Conservation (phyloP, 2,113 vertebrate genomes). For the Mormyrus lacerda region DNA sequence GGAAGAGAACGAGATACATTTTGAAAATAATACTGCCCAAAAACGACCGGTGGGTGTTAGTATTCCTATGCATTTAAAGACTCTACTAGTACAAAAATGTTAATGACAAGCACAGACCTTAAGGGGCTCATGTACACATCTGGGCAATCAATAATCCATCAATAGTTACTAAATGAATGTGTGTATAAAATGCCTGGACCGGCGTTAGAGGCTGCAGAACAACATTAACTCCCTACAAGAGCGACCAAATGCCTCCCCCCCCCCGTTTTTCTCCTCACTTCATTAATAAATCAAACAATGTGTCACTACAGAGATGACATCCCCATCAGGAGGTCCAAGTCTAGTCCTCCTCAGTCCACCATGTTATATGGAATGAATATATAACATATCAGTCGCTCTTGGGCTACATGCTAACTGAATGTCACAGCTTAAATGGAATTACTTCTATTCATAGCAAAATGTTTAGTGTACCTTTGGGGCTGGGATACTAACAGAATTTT, state of each 20-base stretch:
- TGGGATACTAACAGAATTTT: background rate
- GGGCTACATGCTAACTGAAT: background rate
- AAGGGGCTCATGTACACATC: background rate
- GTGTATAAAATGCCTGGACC: background rate
- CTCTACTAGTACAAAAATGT: background rate
- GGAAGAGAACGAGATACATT: background rate
- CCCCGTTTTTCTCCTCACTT: background rate
- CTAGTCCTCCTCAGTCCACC: background rate
- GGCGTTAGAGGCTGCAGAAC: background rate
- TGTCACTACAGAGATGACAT: background rate
- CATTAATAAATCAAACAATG: background rate
- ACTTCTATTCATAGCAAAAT: background rate
- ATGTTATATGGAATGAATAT: background rate
- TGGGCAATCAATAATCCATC: background rate
- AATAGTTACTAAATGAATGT: background rate
- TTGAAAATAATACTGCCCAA: background rate
- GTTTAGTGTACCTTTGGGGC: background rate
- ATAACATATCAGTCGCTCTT: background rate
- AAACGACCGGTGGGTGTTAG: background rate
- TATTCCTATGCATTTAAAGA: background rate
- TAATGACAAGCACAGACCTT: background rate
- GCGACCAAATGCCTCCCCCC: background rate
- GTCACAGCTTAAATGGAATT: background rate
- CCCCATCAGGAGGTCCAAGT: background rate
- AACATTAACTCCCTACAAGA: background rate